A percentile compares a stretch with the other conserved stretches of the same genome.
phyloP scores from a whole-genome alignment of 2,888 invertebrate genomes.

The Cheilosia grossa region DNA sequence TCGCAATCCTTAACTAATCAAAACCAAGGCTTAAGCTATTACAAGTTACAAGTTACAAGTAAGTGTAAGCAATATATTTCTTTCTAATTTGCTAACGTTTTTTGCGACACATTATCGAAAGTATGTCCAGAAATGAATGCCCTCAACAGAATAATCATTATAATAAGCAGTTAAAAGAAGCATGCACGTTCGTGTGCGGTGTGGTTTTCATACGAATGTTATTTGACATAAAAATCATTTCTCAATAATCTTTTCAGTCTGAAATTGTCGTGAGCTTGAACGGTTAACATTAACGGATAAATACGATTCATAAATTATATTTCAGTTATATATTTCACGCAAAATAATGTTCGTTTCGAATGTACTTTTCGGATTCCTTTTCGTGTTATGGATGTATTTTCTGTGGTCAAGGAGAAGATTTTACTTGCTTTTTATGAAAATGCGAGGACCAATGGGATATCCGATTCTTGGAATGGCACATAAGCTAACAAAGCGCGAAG shows the following conservation, averaged over 20 bases:
- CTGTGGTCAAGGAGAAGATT: constrained; percentile 80
- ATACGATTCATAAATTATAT: not conserved
- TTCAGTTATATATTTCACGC: not conserved
- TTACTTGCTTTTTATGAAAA: constrained; percentile 78
- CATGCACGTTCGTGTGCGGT: constrained; percentile 68
- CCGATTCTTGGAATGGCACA: constrained; percentile 80
- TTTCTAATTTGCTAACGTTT: constrained; percentile 21
- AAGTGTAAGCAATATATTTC: constrained; percentile 17
- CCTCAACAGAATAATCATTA: constrained; percentile 59
- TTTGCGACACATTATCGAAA: constrained; percentile 48
- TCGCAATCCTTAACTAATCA: too few species aligned
- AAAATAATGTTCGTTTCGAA: constrained; percentile 71
- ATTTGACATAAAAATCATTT: constrained; percentile 64
- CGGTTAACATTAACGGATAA: constrained; percentile 42
- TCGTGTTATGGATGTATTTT: constrained; percentile 78
- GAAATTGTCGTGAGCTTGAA: constrained; percentile 44
- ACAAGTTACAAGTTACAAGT: too few species aligned
- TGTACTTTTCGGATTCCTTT: constrained; percentile 68
- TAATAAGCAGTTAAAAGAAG: constrained; percentile 71
- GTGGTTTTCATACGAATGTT: constrained; percentile 18
- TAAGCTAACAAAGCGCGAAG: constrained; percentile 78
- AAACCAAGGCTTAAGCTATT: too few species aligned
- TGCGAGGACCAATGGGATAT: constrained; percentile 80
- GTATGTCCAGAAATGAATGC: constrained; percentile 25
- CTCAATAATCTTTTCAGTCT: constrained; percentile 50